Conservation (phyloP, 2,888 invertebrate species). For the Eupelmus urozonus region DNA sequence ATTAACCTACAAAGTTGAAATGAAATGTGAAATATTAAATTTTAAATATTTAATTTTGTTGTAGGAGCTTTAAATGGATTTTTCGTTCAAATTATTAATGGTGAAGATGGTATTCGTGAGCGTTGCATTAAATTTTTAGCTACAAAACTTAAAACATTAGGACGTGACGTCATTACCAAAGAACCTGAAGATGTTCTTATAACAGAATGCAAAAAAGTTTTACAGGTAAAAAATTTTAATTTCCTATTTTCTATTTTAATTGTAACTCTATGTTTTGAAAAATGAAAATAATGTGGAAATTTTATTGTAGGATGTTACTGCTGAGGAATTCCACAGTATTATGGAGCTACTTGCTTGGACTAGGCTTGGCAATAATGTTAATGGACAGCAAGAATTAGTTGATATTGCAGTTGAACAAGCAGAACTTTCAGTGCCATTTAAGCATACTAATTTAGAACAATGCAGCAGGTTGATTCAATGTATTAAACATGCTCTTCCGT, state of each 20-base stretch:
- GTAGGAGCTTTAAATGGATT: constrained; percentile 83
- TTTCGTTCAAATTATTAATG: constrained; percentile 84
- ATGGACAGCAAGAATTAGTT: constrained; percentile 92
- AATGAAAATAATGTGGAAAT: constrained; percentile 1
- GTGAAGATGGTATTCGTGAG: constrained; percentile 88
- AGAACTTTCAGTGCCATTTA: constrained; percentile 86
- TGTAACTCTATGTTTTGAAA: too few species aligned
- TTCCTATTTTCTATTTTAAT: constrained; percentile 19
- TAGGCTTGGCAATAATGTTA: constrained; percentile 87
- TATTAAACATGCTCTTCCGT: constrained; percentile 89
- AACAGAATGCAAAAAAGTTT: constrained; percentile 90
- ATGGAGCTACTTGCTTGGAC: constrained; percentile 92
- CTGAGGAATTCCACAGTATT: constrained; percentile 93
- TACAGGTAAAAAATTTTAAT: constrained; percentile 80
- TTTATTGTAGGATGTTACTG: constrained; percentile 87
- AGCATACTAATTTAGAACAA: constrained; percentile 85
- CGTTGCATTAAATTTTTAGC: constrained; percentile 92
- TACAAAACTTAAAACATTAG: constrained; percentile 89
- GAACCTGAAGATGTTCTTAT: constrained; percentile 92
- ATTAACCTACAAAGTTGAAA: too few species aligned
- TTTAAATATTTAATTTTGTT: neutral
- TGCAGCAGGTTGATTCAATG: constrained; percentile 87
- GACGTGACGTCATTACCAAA: constrained; percentile 87
- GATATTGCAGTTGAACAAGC: constrained; percentile 92
- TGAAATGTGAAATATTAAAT: constrained; percentile 7